Base-by-base conservation (phyloP, 2,113 vertebrate genomes). In the Indicator maculatus region DNA sequence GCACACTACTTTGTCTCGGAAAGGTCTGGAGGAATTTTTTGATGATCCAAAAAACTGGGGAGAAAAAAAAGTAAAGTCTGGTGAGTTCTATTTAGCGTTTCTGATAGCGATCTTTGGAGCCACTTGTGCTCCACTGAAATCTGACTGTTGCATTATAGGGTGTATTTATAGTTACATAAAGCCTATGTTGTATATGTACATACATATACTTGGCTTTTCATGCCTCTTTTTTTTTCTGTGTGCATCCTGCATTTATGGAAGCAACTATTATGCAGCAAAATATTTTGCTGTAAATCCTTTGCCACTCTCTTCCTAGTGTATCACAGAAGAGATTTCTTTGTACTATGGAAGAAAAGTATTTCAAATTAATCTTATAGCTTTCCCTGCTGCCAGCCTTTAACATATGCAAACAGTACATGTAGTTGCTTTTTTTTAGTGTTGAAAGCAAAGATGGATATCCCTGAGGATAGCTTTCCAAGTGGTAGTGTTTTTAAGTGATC, bases 11-110 rank as follows among this genome's bases (percentile, higher is more conserved):
- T 28, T 95, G 56, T 96, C 96, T 87, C 97, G 41, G 36, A 98
- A 93, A 91, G 99, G 98, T 16, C 97, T 99, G 31, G 98, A 99
- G 18, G 99, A 99, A 70, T 99, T 99, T 96, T 99, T 99, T 96
- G 99, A 99, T 98, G 84, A 98, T 24, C 98, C 98, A 26, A 97
- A 97, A 94, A 99, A 99, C 78, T 99, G 99, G 99, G 99, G 99
- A 66, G 98, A 99, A 97, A 56, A 82, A 79, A 97, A 73, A 3
- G 98, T 99, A 1, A 99, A 99, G 94, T 99, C 99, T 88, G 99
- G 99, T 99, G 90, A 98, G 97, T 91, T 87, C 8, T 2, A 45
- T 64, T 77, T 65, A 30, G 8, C 6, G 4, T 87, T 84, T 87
- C 19, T 31, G 4, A 4, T 20, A 23, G 30, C 5, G 17, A 50